phyloP scores from a whole-genome alignment of 2,797 vertebrate species.

The Acridotheres tristis region DNA sequence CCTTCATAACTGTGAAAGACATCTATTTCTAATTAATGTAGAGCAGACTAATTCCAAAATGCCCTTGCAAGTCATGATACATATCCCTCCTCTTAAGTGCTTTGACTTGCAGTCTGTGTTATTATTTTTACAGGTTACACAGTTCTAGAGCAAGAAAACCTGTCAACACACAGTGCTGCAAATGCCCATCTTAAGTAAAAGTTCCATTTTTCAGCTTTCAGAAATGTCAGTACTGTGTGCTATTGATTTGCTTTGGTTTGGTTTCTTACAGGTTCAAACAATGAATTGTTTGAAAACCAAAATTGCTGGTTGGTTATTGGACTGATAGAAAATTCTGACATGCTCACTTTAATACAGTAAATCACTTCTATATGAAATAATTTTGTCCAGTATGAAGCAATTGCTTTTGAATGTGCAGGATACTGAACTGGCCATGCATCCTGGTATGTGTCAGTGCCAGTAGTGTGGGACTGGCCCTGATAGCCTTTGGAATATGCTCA shows the following conservation, averaged over 20 bases:
- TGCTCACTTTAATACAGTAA: neutral
- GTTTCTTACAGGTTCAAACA: neutral
- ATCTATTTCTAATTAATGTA: neutral
- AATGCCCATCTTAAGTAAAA: neutral
- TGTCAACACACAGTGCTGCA: neutral
- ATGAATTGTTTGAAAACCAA: conserved; percentile 13
- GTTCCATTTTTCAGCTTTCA: neutral
- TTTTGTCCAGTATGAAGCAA: neutral
- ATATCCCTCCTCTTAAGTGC: neutral
- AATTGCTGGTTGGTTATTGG: neutral
- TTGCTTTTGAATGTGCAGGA: neutral
- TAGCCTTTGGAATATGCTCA: neutral
- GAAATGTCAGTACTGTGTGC: neutral
- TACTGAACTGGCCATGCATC: neutral
- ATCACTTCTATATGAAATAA: neutral
- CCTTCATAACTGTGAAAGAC: neutral
- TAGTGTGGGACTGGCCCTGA: neutral
- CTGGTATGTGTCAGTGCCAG: neutral
- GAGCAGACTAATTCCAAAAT: neutral
- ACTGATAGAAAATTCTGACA: neutral
- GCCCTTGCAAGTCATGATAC: neutral
- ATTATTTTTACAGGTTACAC: neutral
- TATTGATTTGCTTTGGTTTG: neutral
- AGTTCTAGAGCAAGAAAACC: neutral
- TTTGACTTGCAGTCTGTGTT: neutral